Evolutionary conservation across 2,888 invertebrate species (phyloP).

Genomic region (Phlogophora meticulosa): DNA sequence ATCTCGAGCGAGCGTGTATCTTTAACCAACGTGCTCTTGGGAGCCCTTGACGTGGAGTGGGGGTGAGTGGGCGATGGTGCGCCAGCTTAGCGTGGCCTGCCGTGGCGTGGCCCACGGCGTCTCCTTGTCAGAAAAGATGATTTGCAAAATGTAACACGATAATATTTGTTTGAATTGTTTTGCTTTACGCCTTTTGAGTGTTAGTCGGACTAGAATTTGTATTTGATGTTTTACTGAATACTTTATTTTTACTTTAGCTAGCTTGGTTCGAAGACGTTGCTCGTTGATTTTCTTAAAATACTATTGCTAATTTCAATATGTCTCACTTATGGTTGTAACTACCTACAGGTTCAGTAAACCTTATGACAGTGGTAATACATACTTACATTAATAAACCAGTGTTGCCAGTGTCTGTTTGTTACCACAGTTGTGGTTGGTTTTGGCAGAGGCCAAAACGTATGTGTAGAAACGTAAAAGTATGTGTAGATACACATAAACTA

Average conservation of each 20-base stretch:
- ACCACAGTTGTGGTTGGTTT: too few relatives aligned
- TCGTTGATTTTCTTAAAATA: neutral
- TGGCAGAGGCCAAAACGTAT: too few relatives aligned
- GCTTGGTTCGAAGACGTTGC: neutral
- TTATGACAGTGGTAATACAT: too few relatives aligned
- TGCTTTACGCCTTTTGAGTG: slow-evolving; percentile 34
- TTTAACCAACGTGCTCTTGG: slow-evolving; percentile 76
- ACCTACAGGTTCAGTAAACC: too few relatives aligned
- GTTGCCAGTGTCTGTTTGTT: too few relatives aligned
- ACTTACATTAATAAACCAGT: too few relatives aligned
- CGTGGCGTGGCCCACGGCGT: slow-evolving; percentile 24
- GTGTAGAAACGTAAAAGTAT: too few relatives aligned
- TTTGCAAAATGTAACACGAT: slow-evolving; percentile 55
- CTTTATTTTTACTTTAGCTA: neutral
- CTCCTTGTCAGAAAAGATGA: slow-evolving; percentile 62
- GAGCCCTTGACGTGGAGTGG: slow-evolving; percentile 71
- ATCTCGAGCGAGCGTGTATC: slow-evolving; percentile 76
- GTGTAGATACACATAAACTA: too few relatives aligned
- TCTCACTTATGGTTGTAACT: neutral
- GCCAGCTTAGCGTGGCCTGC: slow-evolving; percentile 67
- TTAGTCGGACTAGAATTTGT: slow-evolving; percentile 9
- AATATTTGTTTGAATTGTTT: slow-evolving; percentile 50
- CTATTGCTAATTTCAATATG: neutral
- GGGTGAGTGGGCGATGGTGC: slow-evolving; percentile 69
- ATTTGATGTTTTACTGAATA: slow-evolving; percentile 1